A percentile compares a stretch with the other conserved stretches of the same genome.
Conservation (phyloP, 2,888 invertebrate species). For the Ametastegia equiseti region DNA sequence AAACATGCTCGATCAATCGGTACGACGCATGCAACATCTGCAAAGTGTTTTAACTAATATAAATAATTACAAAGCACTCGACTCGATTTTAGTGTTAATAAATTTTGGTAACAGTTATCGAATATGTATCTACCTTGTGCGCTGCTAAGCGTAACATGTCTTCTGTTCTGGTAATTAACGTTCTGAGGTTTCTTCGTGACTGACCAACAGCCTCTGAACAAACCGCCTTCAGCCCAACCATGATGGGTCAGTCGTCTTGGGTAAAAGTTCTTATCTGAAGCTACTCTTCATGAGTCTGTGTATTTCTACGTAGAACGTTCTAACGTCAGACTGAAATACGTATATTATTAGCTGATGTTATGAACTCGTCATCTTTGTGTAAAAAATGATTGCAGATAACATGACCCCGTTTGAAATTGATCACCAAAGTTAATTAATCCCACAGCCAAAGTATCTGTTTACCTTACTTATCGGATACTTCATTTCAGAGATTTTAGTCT, state of each 20-base stretch:
- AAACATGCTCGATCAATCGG: not conserved
- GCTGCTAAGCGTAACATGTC: conserved; percentile 60
- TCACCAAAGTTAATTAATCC: not conserved
- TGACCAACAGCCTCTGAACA: conserved; percentile 53
- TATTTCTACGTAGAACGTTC: not conserved
- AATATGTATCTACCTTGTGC: conserved; percentile 56
- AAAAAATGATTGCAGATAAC: conserved; percentile 12
- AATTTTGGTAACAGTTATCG: not conserved
- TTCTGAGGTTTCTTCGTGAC: conserved; percentile 55
- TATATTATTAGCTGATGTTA: not conserved
- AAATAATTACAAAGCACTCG: not conserved
- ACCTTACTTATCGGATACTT: conserved; percentile 6
- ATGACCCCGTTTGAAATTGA: not conserved
- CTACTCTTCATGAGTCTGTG: not conserved
- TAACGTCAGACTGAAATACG: not conserved
- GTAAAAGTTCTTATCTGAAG: conserved; percentile 13
- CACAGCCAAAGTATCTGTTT: not conserved
- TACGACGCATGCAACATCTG: not conserved
- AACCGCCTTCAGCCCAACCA: conserved; percentile 55
- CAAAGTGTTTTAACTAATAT: not conserved
- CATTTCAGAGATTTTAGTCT: not conserved
- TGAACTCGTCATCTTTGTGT: not conserved
- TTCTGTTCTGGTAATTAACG: conserved; percentile 54
- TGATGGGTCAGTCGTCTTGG: conserved; percentile 33
- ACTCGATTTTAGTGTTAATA: not conserved